Conservation (phyloP, 2,797 vertebrate species). For the Danio tinwini region DNA sequence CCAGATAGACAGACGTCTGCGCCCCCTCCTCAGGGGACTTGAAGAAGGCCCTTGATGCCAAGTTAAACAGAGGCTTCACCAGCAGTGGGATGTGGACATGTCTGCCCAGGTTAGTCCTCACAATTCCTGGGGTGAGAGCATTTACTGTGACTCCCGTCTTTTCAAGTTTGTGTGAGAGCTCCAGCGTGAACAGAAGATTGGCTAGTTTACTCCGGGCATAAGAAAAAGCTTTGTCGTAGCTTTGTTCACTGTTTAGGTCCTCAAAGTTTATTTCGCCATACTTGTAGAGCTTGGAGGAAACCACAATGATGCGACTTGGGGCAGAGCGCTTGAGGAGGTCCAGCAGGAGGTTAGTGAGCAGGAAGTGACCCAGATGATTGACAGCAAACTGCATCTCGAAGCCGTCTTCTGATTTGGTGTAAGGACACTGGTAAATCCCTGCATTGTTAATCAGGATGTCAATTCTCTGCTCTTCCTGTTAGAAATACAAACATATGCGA, state of each 20-base stretch:
- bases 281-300: constrained; percentile 93
- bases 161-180: constrained; percentile 83
- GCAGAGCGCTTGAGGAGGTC: constrained; percentile 86
- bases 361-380: constrained; percentile 89
- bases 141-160: constrained; percentile 86
- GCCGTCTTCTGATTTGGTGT: constrained; percentile 86
- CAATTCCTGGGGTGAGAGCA: constrained; percentile 87
- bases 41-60: constrained; percentile 86
- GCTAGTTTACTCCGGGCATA: constrained; percentile 91
- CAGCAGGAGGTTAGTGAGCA: constrained; percentile 86
- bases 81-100: constrained; percentile 83
- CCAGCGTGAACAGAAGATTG: constrained; percentile 87
- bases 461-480: constrained; percentile 84
- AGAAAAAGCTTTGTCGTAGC: constrained; percentile 85
- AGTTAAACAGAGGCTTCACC: constrained; percentile 82
- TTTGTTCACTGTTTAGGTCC: constrained; percentile 87
- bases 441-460: constrained; percentile 93
- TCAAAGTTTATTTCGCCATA: constrained; percentile 90
- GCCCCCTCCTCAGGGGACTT: constrained; percentile 87
- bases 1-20: constrained; percentile 85
- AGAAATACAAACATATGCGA: neutral
- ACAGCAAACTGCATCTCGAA: constrained; percentile 92
- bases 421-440: constrained; percentile 88
- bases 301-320: constrained; percentile 87
- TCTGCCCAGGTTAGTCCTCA: constrained; percentile 88